Evolutionary conservation across 2,797 vertebrate species (phyloP).

Genomic region (Denticeps clupeoides): DNA sequence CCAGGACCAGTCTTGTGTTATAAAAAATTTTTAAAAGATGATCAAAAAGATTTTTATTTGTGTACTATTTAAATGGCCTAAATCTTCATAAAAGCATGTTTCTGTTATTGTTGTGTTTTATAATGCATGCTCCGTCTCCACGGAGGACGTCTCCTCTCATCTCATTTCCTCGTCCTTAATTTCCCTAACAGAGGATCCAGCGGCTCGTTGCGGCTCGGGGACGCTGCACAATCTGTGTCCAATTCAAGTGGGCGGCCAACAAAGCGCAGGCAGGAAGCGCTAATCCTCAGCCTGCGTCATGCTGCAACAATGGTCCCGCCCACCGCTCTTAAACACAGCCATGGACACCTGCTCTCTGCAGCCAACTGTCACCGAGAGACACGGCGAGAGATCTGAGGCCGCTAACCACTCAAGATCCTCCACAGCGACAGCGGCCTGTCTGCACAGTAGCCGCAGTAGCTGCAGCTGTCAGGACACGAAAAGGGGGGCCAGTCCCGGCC

Average conservation of each 20-base stretch:
- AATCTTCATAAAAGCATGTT: no score
- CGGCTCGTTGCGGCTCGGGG: constrained; percentile 25
- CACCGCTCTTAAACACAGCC: constrained; percentile 22
- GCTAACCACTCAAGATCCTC: constrained; percentile 16
- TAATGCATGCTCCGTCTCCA: constrained; percentile 26
- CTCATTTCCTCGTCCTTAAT: constrained; percentile 31
- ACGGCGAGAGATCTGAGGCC: neutral
- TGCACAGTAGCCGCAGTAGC: no score
- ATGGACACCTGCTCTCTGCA: constrained; percentile 39
- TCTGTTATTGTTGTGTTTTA: no score
- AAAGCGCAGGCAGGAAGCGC: constrained; percentile 64
- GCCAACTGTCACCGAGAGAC: constrained; percentile 37
- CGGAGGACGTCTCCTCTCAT: constrained; percentile 27
- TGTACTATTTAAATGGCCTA: no score
- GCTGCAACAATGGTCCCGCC: constrained; percentile 53
- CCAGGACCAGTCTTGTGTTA: no score
- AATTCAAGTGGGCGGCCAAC: constrained; percentile 57
- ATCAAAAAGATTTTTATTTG: no score
- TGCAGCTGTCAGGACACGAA: constrained; percentile 36
- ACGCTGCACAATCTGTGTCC: constrained; percentile 44
- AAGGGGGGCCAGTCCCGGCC: constrained; percentile 32
- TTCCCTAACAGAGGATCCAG: constrained; percentile 39
- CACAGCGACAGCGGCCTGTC: no score
- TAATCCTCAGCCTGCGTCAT: constrained; percentile 64
- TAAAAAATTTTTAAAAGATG: no score